phyloP scores from a whole-genome alignment of 92 coral and sea anemone species.

The Siderastrea siderea region DNA sequence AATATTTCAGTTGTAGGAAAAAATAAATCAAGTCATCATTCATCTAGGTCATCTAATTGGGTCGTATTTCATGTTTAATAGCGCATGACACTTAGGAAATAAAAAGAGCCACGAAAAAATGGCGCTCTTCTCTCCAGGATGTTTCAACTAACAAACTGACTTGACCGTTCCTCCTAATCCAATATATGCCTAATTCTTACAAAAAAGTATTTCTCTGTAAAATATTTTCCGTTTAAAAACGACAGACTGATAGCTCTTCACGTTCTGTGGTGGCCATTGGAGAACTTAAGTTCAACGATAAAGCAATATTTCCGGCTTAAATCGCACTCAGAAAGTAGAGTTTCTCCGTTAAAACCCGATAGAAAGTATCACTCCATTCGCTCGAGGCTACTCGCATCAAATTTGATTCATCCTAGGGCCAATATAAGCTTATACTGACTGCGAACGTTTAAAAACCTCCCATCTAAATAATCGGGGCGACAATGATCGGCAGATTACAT shows the following conservation, averaged over 20 bases:
- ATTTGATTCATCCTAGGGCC: not conserved
- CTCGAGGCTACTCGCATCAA: not conserved
- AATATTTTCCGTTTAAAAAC: not conserved
- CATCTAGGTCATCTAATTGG: not conserved
- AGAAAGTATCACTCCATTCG: not conserved
- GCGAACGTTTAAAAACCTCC: not conserved
- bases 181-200: too few relatives aligned
- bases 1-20: not conserved
- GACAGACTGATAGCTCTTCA: not conserved
- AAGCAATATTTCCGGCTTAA: not conserved
- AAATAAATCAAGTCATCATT: not conserved
- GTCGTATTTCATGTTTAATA: not conserved
- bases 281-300: too few relatives aligned
- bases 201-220: too few relatives aligned
- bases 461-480: not conserved
- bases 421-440: not conserved
- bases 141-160: too few relatives aligned
- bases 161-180: too few relatives aligned
- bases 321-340: too few relatives aligned
- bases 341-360: not conserved
- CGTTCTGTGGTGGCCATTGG: not conserved
- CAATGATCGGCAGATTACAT: not conserved
- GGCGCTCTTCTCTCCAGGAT: too few relatives aligned
- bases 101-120: too few relatives aligned
- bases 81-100: conserved; percentile 8